Base-by-base conservation (phyloP, 1,140 invertebrate species). In the Drosophila nigromelanica region DNA sequence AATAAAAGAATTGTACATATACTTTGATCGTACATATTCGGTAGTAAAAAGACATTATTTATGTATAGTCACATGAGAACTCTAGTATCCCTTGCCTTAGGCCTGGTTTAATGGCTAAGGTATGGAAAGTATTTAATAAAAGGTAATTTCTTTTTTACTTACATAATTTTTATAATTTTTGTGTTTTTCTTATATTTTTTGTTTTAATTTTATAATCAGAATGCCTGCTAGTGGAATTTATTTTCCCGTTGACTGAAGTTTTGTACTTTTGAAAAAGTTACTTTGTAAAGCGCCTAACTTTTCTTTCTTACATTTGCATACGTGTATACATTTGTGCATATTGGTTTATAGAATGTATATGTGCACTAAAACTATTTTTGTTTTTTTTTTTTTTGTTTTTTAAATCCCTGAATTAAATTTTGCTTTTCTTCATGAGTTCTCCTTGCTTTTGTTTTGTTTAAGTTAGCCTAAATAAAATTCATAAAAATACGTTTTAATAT, bases 331-430 rank as follows among this genome's bases (percentile, higher is more conserved):
- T n/a, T 48, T 55, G 43, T 15, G 37, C 27, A 45, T 50, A 61
- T 74, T 56, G 18, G 70, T 73, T 66, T 50, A 59, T 56, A 56
- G 61, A 55, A 45, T 80, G 64, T 68, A 60, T 59, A 64, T 73
- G 66, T 73, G 15, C 45, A 48, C 37, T 66, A 56, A 66, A 58
- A 56, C 47, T 45, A 61, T 43, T 55, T 71, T 67, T 48, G 66
- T 43, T 52, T 47, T 35, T 35, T 35, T 35, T 35, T 2, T 43
- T 59, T 73, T 70, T 48, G 59, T 40, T 50, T 50, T 76, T 67
- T 83, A 91, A 89, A 91, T 91, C 90, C 90, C 90, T 91, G 90
- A 91, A 91, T 87, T 55, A 47, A 89, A 90, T 91, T 91, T 91
- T 91, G 90, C 80, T 89, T 86, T 67, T 90, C 52, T 63, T 83